Conservation (phyloP, 1,140 invertebrate genomes). For the Heliothis virescens region DNA sequence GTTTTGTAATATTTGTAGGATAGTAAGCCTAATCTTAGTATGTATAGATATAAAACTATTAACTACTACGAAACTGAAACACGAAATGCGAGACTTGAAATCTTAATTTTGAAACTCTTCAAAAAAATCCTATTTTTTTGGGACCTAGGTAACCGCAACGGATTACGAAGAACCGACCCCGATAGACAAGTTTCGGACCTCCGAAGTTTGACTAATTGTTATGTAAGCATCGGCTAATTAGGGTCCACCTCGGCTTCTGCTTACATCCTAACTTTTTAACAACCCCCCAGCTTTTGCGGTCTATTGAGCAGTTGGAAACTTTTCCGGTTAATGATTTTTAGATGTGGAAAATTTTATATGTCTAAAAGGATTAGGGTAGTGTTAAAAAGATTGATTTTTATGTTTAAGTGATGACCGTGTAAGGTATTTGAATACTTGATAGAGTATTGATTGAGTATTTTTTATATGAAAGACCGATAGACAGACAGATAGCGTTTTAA, state of each 20-base stretch:
- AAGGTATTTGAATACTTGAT: too few species aligned
- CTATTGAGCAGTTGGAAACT: slow-evolving; percentile 12
- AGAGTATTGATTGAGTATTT: too few species aligned
- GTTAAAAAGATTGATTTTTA: too few species aligned
- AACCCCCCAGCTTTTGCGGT: slow-evolving; percentile 12
- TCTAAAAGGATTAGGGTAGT: too few species aligned
- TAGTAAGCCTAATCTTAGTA: too few species aligned
- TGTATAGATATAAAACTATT: too few species aligned
- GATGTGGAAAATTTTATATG: neutral
- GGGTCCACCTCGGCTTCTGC: slow-evolving; percentile 26
- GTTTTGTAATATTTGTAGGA: too few species aligned
- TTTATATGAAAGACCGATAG: too few species aligned
- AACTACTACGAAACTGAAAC: too few species aligned
- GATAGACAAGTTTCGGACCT: slow-evolving; percentile 16
- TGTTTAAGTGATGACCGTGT: too few species aligned
- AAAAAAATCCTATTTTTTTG: neutral
- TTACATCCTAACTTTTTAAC: slow-evolving; percentile 39
- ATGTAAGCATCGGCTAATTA: slow-evolving; percentile 36
- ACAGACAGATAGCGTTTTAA: too few species aligned
- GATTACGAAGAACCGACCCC: slow-evolving; percentile 6
- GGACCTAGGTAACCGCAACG: neutral
- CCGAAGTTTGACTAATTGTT: slow-evolving; percentile 23
- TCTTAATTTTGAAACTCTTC: neutral
- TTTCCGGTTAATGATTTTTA: slow-evolving; percentile 8
- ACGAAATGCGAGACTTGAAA: too few species aligned